Evolutionary conservation across 2,888 invertebrate species (phyloP), one percentile per base, ranked within the genome.

Genomic region (Drosophila leonis): DNA sequence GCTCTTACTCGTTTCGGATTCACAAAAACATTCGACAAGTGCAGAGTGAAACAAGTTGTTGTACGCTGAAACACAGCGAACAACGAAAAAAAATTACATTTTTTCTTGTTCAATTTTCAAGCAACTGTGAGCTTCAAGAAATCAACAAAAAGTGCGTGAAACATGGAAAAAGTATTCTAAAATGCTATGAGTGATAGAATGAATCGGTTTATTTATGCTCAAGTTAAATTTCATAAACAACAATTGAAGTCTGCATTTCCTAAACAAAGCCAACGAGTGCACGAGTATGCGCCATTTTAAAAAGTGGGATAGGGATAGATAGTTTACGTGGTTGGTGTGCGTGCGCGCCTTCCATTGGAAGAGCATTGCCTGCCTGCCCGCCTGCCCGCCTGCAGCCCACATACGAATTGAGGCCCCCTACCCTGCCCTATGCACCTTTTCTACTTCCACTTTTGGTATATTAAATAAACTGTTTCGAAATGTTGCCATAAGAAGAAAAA

Each of bases 11-110:
- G 65, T 49, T 82, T 73, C 82, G 77, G 75, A 87, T 77, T 85
- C 87, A 85, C 83, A 88, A 85, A 90, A 90, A 90, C 86, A 87
- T 87, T 87, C 86, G 86, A 87, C 86, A 87, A 87, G 86, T 87
- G 86, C 89, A 85, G 89, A 85, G 89, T 89, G 84, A 85, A 82
- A 85, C 84, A 85, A 85, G 84, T 87, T 87, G 86, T 87, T 87
- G 86, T 87, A 49, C 88, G 90, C 86, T 88, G 83, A 87, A 75
- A 73, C 83, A 80, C 83, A 81, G 80, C 80, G 82, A 86, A 68
- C 89, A 84, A 79, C 84, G 89, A 52, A 70, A 52, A 70, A 31
- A 44, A 48, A 48, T 9, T 20, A 12, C 12, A 31, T 31, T 49
- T 66, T 78, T 77, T 68, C 56, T 44, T 49, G 46, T 44, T 44